phyloP scores from a whole-genome alignment of 2,113 vertebrate species.

The Alethe diademata region DNA sequence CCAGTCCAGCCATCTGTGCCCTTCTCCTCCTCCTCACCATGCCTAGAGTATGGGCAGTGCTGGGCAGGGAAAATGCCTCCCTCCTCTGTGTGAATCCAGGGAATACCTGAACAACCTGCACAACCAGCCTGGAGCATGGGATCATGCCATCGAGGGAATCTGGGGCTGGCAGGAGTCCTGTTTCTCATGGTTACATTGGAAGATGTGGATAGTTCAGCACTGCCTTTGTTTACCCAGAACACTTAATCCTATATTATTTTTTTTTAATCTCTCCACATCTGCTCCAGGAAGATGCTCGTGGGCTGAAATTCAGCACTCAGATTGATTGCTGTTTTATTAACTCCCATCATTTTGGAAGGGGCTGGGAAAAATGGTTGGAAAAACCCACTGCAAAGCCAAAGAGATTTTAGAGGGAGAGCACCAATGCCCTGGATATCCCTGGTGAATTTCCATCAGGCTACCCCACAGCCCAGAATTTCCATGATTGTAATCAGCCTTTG shows the following conservation, averaged over 20 bases:
- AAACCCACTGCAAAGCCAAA: neutral
- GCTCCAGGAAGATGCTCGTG: constrained; percentile 64
- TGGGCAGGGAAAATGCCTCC: neutral
- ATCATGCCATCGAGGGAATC: neutral
- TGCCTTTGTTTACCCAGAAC: constrained; percentile 67
- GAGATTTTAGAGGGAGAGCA: neutral
- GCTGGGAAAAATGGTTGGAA: neutral
- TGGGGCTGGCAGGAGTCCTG: accelerated
- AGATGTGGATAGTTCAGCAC: neutral
- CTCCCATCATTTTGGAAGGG: neutral
- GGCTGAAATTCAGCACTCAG: constrained; percentile 75
- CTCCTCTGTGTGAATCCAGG: neutral
- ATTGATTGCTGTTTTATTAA: constrained; percentile 76
- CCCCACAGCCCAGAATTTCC: neutral
- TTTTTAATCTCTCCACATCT: constrained; percentile 49
- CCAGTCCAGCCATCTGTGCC: neutral
- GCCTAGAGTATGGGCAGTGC: neutral
- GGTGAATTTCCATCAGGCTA: neutral
- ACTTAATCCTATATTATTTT: constrained; percentile 13
- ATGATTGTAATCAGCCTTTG: neutral
- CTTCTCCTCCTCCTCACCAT: neutral
- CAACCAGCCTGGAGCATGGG: accelerated
- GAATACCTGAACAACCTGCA: neutral
- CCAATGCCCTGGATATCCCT: neutral
- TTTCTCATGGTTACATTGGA: accelerated